Percentiles rank a stretch among this genome's conserved stretches.
Conservation (phyloP, 2,113 vertebrate species). For the Lampris incognitus region DNA sequence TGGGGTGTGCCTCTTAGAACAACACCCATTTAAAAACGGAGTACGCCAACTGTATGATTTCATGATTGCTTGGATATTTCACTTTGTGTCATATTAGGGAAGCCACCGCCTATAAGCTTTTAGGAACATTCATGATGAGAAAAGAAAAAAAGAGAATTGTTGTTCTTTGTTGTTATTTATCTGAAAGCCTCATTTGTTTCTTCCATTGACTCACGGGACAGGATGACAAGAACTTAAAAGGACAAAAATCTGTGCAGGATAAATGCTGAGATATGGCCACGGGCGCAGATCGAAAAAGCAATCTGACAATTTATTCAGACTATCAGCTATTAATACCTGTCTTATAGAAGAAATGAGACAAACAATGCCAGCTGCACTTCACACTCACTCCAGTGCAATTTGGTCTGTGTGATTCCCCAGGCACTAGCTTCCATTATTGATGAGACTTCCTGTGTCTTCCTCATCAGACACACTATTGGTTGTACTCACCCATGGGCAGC, state of each 20-base stretch:
- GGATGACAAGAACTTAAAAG: background rate
- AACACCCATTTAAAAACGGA: background rate
- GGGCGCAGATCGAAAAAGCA: conserved; percentile 18
- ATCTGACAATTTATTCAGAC: conserved; percentile 49
- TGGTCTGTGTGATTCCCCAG: conserved; percentile 52
- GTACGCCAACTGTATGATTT: background rate
- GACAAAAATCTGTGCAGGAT: conserved; percentile 5
- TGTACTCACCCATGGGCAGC: conserved; percentile 49
- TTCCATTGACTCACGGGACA: conserved; percentile 8
- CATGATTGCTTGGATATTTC: background rate
- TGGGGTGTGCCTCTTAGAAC: conserved; percentile 19
- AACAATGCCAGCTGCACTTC: conserved; percentile 67
- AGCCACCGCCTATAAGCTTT: background rate
- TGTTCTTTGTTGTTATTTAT: background rate
- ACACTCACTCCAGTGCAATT: conserved; percentile 56
- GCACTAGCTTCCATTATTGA: conserved; percentile 71
- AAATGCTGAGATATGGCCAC: conserved; percentile 11
- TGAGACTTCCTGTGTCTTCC: conserved; percentile 65
- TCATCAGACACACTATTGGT: conserved; percentile 57
- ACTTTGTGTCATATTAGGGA: background rate
- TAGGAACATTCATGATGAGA: background rate
- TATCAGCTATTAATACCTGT: conserved; percentile 62
- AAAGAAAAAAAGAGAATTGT: too few relatives aligned
- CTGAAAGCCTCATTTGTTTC: conserved; percentile 1
- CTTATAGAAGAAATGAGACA: conserved; percentile 62